Percentiles rank a stretch among this genome's conserved stretches.
Conservation (phyloP, 2,888 invertebrate genomes). For the Trichogramma evanescens region DNA sequence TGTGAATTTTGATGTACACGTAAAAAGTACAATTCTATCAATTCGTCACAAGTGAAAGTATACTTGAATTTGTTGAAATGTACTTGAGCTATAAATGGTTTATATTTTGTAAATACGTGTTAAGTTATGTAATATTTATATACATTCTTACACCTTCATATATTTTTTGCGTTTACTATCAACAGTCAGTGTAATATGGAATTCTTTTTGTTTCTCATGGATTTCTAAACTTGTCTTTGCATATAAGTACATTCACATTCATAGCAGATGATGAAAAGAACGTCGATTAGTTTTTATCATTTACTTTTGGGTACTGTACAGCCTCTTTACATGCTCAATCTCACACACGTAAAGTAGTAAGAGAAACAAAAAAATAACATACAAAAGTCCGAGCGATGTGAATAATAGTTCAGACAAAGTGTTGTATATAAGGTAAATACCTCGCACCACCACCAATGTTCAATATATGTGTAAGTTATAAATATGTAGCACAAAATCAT, state of each 20-base stretch:
- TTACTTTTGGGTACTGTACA: too few species aligned
- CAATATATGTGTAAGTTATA: too few species aligned
- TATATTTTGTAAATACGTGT: not conserved
- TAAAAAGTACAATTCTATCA: constrained; percentile 9
- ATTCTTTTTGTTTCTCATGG: not conserved
- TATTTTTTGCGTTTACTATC: not conserved
- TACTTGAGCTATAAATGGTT: not conserved
- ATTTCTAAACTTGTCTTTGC: not conserved
- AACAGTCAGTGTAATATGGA: not conserved
- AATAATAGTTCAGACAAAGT: too few species aligned
- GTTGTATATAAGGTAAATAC: too few species aligned
- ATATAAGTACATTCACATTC: not conserved
- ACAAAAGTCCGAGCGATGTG: too few species aligned
- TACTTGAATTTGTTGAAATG: not conserved
- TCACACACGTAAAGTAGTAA: too few species aligned
- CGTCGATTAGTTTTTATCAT: not conserved
- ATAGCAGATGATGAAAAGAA: not conserved
- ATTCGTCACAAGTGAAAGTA: not conserved
- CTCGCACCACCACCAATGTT: too few species aligned
- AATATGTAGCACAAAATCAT: too few species aligned
- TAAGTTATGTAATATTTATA: not conserved
- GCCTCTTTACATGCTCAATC: too few species aligned
- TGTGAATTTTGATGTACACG: constrained; percentile 12
- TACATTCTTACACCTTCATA: not conserved
- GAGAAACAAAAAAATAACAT: too few species aligned